Conservation (phyloP, 2,113 vertebrate genomes). For the Nestor notabilis region DNA sequence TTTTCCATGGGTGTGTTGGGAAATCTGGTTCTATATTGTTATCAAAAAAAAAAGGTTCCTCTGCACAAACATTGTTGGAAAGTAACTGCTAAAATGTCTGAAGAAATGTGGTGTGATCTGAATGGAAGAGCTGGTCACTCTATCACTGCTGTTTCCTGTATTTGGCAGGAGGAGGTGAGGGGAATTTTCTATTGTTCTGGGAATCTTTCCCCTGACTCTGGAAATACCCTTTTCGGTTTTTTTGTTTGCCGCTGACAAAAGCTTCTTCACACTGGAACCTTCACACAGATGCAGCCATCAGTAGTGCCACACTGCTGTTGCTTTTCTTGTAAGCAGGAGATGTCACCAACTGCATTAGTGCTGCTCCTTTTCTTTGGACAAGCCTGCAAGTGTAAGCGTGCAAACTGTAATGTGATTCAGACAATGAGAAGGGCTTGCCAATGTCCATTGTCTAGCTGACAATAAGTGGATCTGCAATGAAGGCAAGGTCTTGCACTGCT, state of each 20-base stretch:
- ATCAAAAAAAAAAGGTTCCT: not conserved
- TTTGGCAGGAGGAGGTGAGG: not conserved
- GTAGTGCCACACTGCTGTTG: not conserved
- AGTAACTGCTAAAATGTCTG: not conserved
- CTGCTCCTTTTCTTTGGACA: not conserved
- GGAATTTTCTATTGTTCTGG: constrained; percentile 28
- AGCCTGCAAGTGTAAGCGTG: not conserved
- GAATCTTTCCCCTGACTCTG: not conserved
- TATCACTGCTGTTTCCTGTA: not conserved
- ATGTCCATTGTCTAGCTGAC: not conserved
- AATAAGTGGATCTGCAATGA: not conserved
- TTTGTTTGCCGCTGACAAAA: not conserved
- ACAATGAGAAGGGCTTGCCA: not conserved
- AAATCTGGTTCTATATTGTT: not conserved
- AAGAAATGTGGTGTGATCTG: not conserved
- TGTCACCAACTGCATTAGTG: not conserved
- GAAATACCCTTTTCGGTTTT: constrained; percentile 20
- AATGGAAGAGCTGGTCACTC: not conserved
- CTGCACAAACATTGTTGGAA: not conserved
- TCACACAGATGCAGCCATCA: not conserved
- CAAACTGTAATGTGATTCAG: not conserved
- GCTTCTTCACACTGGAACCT: not conserved
- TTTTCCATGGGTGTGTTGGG: not conserved
- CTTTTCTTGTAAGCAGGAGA: not conserved
- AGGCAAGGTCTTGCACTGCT: not conserved